These are phyloP conservation scores for Temnopleurus reevesii DNA, from an alignment of 53 echinoderm and acorn worm species.

Conservation along the genomic window DNA sequence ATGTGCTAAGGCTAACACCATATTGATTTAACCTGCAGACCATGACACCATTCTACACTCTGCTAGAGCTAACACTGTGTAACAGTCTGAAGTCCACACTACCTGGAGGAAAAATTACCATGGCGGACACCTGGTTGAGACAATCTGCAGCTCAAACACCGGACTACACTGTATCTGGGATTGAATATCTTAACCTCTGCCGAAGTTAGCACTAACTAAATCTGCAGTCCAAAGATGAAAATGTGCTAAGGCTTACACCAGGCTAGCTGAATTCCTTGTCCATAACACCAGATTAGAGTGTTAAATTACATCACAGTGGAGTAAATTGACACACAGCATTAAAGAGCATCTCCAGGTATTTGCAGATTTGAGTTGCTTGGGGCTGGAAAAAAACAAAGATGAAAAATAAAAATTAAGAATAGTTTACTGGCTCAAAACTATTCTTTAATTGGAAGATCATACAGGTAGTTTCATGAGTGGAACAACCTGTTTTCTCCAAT, in stretches of 20 bases:
- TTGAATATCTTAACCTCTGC: neutral
- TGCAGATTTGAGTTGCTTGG: constrained; percentile 76
- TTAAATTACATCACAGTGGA: constrained; percentile 10
- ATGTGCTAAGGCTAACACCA: neutral
- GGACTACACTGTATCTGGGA: neutral
- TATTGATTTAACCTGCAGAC: neutral
- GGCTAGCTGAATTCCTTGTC: neutral
- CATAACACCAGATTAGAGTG: neutral
- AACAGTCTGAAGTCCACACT: too few relatives aligned
- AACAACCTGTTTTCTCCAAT: too few relatives aligned
- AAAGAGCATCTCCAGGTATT: constrained; percentile 66
- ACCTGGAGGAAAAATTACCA: too few relatives aligned
- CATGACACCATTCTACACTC: neutral
- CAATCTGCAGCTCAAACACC: too few relatives aligned
- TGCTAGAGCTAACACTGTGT: neutral
- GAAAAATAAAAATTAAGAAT: neutral
- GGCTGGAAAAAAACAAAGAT: constrained; percentile 44
- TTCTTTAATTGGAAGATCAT: too few relatives aligned
- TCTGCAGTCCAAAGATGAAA: neutral
- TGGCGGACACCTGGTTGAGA: neutral
- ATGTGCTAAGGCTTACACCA: neutral
- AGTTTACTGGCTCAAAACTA: too few relatives aligned
- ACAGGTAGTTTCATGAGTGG: too few relatives aligned
- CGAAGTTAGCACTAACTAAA: neutral
- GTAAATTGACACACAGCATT: constrained; percentile 74